A percentile compares a stretch with the other conserved stretches of the same genome.
phyloP scores from a whole-genome alignment of 2,113 vertebrate genomes.

The Argyrosomus japonicus region DNA sequence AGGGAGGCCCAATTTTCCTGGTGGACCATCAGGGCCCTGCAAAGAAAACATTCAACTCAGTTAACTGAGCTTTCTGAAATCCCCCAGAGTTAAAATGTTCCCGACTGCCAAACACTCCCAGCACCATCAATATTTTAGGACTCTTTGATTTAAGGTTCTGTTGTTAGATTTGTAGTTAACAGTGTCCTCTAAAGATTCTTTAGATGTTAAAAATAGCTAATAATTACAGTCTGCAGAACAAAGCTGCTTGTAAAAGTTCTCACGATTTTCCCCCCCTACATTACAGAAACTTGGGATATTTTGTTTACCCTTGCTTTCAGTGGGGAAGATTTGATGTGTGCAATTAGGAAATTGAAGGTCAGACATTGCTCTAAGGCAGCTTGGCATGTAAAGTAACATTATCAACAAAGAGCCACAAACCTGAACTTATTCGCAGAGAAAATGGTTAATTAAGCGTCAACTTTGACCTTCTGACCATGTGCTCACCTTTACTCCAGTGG shows the following conservation, averaged over 20 bases:
- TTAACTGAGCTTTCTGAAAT: constrained; percentile 36
- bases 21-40: constrained; percentile 89
- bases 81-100: constrained; percentile 47
- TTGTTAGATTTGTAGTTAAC: constrained; percentile 47
- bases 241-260: constrained; percentile 40
- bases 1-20: constrained; percentile 88
- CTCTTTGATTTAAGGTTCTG: constrained; percentile 55
- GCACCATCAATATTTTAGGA: constrained; percentile 50
- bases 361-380: constrained; percentile 10
- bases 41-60: constrained; percentile 41
- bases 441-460: not conserved
- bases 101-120: constrained; percentile 16
- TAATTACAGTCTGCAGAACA: constrained; percentile 43
- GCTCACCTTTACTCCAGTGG: constrained; percentile 88
- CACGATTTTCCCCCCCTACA: not conserved
- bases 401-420: constrained; percentile 14
- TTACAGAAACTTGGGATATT: not conserved
- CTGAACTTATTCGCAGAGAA: not conserved
- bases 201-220: constrained; percentile 59
- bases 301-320: constrained; percentile 29
- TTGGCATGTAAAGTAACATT: not conserved
- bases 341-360: constrained; percentile 14
- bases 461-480: not conserved
- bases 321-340: constrained; percentile 8
- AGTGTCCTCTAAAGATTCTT: constrained; percentile 41